These are phyloP conservation scores for Fulica atra DNA, from an alignment of 2,113 vertebrate genomes.

Conservation along the genomic window DNA sequence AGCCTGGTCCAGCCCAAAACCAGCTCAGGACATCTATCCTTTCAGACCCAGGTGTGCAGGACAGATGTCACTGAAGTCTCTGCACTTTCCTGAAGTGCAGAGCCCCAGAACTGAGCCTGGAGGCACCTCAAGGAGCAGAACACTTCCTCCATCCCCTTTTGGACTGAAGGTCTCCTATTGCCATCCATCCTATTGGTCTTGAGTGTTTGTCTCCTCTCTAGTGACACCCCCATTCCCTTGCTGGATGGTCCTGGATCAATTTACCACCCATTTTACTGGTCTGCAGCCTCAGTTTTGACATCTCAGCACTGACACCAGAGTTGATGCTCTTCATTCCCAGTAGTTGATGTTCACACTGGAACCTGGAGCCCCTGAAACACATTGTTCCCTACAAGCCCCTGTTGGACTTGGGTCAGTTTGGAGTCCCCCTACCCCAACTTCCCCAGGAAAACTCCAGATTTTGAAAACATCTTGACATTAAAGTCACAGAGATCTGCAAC, in stretches of 20 bases:
- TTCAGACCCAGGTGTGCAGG: neutral
- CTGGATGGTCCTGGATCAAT: neutral
- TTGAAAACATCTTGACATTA: neutral
- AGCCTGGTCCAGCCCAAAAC: neutral
- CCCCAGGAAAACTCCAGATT: neutral
- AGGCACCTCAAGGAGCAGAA: neutral
- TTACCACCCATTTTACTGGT: neutral
- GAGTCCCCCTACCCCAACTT: neutral
- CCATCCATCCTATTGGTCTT: neutral
- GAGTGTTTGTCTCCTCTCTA: fast-evolving
- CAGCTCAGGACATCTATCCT: neutral
- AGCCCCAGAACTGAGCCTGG: neutral
- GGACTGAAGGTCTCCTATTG: neutral
- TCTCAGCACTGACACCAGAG: fast-evolving
- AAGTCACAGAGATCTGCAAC: neutral
- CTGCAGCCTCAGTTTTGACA: neutral
- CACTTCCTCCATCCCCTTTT: neutral
- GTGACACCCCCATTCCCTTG: neutral
- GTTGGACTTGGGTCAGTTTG: neutral
- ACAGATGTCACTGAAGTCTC: neutral
- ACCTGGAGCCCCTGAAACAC: neutral
- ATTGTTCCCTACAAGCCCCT: fast-evolving
- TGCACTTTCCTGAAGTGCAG: neutral
- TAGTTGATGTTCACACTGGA: neutral
- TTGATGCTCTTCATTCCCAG: neutral